Conservation (phyloP, 2,113 vertebrate genomes). For the Peromyscus maniculatus region DNA sequence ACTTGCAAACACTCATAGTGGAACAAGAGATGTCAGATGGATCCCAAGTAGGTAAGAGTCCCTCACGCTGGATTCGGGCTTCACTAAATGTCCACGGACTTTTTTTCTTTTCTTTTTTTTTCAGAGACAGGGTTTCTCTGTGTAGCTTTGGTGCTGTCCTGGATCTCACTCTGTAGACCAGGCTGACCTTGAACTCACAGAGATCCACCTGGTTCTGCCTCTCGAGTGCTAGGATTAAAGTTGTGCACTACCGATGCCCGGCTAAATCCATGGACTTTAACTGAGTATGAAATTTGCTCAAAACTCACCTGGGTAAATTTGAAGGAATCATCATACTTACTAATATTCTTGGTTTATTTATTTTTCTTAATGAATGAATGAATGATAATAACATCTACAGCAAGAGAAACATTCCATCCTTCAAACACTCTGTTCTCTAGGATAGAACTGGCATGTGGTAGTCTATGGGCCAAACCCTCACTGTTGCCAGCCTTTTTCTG, state of each 20-base stretch:
- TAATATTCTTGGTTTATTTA: conserved; percentile 38
- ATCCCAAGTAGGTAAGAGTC: conserved; percentile 61
- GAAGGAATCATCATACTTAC: not conserved
- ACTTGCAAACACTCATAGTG: conserved; percentile 56
- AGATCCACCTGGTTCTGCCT: too few relatives aligned
- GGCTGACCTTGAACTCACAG: too few relatives aligned
- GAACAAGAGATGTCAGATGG: not conserved
- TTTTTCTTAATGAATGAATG: not conserved
- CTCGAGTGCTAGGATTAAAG: too few relatives aligned
- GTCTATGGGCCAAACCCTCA: not conserved
- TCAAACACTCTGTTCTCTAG: not conserved
- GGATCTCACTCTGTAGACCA: too few relatives aligned
- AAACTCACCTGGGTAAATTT: conserved; percentile 26
- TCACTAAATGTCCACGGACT: not conserved
- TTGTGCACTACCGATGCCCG: too few relatives aligned
- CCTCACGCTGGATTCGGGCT: not conserved
- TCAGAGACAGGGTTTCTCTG: too few relatives aligned
- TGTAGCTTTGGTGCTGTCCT: too few relatives aligned
- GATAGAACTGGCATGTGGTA: not conserved
- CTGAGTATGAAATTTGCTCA: conserved; percentile 17
- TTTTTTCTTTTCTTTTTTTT: not conserved
- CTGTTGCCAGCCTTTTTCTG: not conserved
- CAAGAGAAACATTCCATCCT: not conserved
- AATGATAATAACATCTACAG: not conserved
- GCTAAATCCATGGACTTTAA: not conserved